Evolutionary conservation across 2,113 vertebrate species (phyloP).

Genomic region (Carollia perspicillata): DNA sequence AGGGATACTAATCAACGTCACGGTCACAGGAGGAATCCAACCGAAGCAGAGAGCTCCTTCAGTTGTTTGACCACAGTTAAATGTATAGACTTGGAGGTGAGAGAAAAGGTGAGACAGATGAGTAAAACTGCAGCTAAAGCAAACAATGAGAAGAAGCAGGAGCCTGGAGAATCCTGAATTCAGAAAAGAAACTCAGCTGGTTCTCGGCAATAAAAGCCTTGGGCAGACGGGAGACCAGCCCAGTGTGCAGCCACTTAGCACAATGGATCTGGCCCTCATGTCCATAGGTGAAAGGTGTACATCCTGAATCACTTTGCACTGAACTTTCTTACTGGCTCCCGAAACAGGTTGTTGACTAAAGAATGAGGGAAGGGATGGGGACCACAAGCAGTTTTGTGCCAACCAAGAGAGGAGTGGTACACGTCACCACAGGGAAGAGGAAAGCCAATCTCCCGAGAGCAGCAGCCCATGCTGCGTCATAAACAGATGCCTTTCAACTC

Average conservation of each 20-base stretch:
- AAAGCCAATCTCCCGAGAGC: not conserved
- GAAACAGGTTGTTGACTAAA: not conserved
- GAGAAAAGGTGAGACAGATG: not conserved
- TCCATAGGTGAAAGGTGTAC: not conserved
- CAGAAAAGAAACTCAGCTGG: not conserved
- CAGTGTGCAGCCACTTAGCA: not conserved
- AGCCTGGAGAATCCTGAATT: not conserved
- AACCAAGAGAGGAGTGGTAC: not conserved
- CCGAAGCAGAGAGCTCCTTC: not conserved
- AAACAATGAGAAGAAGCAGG: not conserved
- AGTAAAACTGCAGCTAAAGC: not conserved
- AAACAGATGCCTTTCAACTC: rapidly evolving
- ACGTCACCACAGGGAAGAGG: not conserved
- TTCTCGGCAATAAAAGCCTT: not conserved
- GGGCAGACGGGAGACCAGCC: not conserved
- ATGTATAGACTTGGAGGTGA: not conserved
- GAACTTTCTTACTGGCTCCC: not conserved
- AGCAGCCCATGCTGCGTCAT: rapidly evolving
- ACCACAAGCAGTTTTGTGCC: not conserved
- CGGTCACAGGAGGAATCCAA: not conserved
- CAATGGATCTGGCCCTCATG: not conserved
- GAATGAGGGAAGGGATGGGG: not conserved
- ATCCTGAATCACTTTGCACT: not conserved
- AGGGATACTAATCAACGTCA: not conserved
- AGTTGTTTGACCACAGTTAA: not conserved